Evolutionary conservation across 2,797 vertebrate species (phyloP).

Genomic region (Lateolabrax maculatus): DNA sequence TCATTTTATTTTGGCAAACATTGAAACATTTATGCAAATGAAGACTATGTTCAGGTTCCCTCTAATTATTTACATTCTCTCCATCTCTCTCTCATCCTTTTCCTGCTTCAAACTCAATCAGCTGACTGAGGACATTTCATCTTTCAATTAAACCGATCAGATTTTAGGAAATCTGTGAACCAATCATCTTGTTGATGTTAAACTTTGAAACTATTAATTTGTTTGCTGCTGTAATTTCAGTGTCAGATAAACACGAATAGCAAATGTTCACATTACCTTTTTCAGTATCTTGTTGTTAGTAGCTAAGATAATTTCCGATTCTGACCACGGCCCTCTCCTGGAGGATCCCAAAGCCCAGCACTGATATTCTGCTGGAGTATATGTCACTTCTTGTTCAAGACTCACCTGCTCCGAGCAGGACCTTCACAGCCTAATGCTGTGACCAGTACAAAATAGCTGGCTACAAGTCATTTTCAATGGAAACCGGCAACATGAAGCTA

Average conservation of each 20-base stretch:
- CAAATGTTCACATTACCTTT: neutral
- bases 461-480: too few species aligned
- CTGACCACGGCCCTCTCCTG: neutral
- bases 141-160: too few species aligned
- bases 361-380: neutral
- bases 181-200: too few species aligned
- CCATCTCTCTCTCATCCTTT: too few species aligned
- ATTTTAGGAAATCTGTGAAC: too few species aligned
- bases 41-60: neutral
- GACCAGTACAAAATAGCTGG: too few species aligned
- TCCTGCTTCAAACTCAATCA: too few species aligned
- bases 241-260: too few species aligned
- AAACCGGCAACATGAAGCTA: too few species aligned
- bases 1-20: neutral
- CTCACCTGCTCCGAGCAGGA: neutral
- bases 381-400: neutral
- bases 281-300: neutral
- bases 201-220: too few species aligned
- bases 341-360: neutral
- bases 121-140: too few species aligned
- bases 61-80: neutral
- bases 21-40: neutral
- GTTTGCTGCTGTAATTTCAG: neutral
- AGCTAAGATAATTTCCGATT: neutral
- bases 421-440: too few species aligned